Evolutionary conservation across 1,140 invertebrate species (phyloP), one percentile per base, ranked within the genome.

Genomic region (Trigoniulus corallinus): DNA sequence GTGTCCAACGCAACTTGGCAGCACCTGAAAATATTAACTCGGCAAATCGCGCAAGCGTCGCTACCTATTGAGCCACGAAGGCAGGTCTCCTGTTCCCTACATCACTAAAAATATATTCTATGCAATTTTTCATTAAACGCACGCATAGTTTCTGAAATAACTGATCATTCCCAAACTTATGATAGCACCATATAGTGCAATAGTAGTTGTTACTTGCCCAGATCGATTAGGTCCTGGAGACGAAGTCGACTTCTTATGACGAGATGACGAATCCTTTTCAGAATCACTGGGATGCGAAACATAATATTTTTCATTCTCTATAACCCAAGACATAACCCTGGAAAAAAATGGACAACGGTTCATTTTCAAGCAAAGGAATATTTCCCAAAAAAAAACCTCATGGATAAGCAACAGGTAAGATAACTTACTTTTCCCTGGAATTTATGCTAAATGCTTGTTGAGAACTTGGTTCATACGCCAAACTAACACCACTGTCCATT

Each of bases 401-500:
- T 47, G n/a, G 43, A 18, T 43, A 39, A 3, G 18, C 10, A 20
- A 34, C 15, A 34, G 15, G 7, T 7, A 7, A 34, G n/a, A 34
- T 7, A 7, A 34, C 29, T 7, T 34, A 34, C 29, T 34, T 34
- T 7, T 34, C 29, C 15, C 15, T 34, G 29, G 29, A 34, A 34
- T 34, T 34, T 34, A 34, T 7, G 15, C 29, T 34, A 15, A 7
- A 7, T 7, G 7, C 15, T 7, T 7, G 15, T 7, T 7, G 29
- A 7, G 7, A 15, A 15, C 29, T 34, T 4, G 55, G 27, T 26
- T 61, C 57, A 25, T 55, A 58, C 18, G 60, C 77, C 48, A 82
- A 80, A 57, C 81, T 84, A 39, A 87, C 82, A 40, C 84, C 84
- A 66, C 83, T 87, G 66, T 87, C 84, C 7, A 81, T 78, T 59